Percentiles rank a stretch among this genome's conserved stretches.
Evolutionary conservation across 2,888 invertebrate species (phyloP).

Genomic region (Chouioia cunea): DNA sequence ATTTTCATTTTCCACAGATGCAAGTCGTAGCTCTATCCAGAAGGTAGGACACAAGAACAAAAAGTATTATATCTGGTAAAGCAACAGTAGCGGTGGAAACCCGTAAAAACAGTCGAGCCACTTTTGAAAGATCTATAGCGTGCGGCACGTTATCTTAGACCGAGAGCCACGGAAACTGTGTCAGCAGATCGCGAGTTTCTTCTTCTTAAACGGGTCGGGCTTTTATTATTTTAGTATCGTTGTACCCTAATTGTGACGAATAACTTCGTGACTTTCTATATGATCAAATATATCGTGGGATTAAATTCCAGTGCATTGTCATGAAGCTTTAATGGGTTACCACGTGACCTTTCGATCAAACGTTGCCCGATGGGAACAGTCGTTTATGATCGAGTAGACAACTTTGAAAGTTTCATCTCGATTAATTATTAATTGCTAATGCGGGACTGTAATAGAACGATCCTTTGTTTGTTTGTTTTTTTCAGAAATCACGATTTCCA

Average conservation of each 20-base stretch:
- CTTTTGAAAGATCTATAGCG: neutral
- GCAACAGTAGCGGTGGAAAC: neutral
- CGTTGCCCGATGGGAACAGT: no score
- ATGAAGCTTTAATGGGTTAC: constrained; percentile 18
- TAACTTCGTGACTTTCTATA: constrained; percentile 34
- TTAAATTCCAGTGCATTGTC: constrained; percentile 29
- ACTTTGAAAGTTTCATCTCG: no score
- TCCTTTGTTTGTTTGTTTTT: no score
- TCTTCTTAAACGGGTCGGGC: neutral
- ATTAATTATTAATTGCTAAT: no score
- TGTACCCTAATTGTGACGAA: neutral
- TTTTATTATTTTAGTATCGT: neutral
- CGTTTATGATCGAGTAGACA: no score
- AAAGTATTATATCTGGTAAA: neutral
- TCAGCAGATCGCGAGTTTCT: constrained; percentile 13
- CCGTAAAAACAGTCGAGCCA: neutral
- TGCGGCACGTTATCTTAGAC: no score
- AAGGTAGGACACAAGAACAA: no score
- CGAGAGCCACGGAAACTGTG: constrained; percentile 17
- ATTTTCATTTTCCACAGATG: no score
- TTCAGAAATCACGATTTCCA: no score
- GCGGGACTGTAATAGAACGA: no score
- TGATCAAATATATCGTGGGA: neutral
- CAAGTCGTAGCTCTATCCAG: no score
- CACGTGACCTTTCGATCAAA: constrained; percentile 21